phyloP scores from a whole-genome alignment of 2,888 invertebrate species.

The Adineta ricciae region DNA sequence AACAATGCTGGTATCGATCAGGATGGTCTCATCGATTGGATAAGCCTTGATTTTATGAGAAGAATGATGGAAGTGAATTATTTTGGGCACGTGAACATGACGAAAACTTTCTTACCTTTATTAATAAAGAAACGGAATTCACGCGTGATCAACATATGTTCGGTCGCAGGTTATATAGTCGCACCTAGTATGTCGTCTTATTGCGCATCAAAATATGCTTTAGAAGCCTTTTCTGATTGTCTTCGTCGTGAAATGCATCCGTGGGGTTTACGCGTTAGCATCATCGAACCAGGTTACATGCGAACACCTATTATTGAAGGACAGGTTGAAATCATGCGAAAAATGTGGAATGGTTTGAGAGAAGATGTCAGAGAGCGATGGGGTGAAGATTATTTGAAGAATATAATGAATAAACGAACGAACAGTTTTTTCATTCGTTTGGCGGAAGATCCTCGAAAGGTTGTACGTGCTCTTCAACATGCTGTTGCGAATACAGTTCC shows the following conservation, averaged over 20 bases:
- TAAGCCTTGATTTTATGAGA: neutral
- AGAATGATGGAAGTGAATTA: neutral
- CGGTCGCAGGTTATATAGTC: neutral
- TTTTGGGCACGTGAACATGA: neutral
- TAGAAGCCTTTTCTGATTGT: constrained; percentile 2
- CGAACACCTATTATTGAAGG: neutral
- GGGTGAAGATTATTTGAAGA: neutral
- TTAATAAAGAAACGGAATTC: neutral
- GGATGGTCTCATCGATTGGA: neutral
- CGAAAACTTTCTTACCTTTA: constrained; percentile 6
- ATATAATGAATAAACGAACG: neutral
- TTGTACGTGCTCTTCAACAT: neutral
- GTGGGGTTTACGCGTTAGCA: neutral
- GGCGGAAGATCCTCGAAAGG: neutral
- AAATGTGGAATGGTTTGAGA: neutral
- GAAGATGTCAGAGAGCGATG: neutral
- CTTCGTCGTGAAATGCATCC: constrained; percentile 4
- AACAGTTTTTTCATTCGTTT: neutral
- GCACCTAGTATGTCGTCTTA: neutral
- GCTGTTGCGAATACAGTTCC: neutral
- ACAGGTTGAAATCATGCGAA: neutral
- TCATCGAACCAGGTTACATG: neutral
- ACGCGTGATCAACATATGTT: constrained; percentile 8
- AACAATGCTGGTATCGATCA: constrained; percentile 7
- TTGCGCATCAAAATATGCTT: neutral